These are phyloP conservation scores for Noctuana brunneofusca DNA, from an alignment of 2,888 invertebrate species.

Conservation along the genomic window DNA sequence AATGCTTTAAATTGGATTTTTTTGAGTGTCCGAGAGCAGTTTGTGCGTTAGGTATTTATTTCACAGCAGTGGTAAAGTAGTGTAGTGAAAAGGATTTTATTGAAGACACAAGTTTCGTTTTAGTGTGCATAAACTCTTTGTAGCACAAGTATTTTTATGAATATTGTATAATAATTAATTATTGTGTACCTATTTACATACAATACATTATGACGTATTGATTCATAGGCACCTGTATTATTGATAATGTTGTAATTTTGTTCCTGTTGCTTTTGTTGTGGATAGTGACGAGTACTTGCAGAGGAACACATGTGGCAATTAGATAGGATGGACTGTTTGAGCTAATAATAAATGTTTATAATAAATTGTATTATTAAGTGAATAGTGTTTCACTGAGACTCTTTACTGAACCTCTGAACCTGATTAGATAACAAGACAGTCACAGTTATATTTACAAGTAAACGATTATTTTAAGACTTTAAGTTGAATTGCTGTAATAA, in stretches of 20 bases:
- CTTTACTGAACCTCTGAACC: conserved; percentile 9
- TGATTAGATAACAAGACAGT: not conserved
- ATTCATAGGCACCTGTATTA: not conserved
- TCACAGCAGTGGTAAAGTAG: too few relatives aligned
- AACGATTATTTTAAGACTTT: not conserved
- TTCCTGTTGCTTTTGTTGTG: conserved; percentile 31
- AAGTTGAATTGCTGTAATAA: too few relatives aligned
- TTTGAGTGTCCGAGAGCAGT: too few relatives aligned
- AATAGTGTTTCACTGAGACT: conserved; percentile 20
- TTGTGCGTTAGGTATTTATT: too few relatives aligned
- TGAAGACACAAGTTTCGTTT: too few relatives aligned
- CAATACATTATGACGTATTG: too few relatives aligned
- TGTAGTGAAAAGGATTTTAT: too few relatives aligned
- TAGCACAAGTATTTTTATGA: not conserved
- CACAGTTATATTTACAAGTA: not conserved
- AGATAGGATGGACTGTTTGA: conserved; percentile 56
- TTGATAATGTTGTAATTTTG: conserved; percentile 10
- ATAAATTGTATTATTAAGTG: conserved; percentile 61
- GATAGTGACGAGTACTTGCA: conserved; percentile 54
- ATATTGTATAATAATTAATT: not conserved
- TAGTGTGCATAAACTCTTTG: too few relatives aligned
- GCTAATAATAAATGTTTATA: conserved; percentile 53
- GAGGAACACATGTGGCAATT: conserved; percentile 66
- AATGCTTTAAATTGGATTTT: too few relatives aligned
- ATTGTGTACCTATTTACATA: not conserved